Percentiles rank a stretch among this genome's conserved stretches.
Conservation (phyloP, 1,140 invertebrate species). For the Leptinotarsa defecta region DNA sequence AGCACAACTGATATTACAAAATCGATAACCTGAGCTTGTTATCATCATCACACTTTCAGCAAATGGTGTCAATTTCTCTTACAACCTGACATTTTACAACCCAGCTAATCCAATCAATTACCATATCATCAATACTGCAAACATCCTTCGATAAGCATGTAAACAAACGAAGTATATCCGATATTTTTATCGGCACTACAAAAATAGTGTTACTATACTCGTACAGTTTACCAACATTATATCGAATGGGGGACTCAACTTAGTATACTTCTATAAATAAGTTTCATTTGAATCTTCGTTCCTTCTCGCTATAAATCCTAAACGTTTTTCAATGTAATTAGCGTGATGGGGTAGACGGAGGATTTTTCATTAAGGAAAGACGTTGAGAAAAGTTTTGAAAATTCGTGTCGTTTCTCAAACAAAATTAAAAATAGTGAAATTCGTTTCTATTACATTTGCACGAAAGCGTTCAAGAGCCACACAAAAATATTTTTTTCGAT, state of each 20-base stretch:
- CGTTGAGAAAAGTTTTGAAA: no score
- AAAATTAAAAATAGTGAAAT: no score
- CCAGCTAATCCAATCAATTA: conserved; percentile 6
- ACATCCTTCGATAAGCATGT: background rate
- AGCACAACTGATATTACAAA: no score
- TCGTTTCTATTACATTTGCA: no score
- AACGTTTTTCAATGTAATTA: background rate
- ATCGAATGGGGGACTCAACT: background rate
- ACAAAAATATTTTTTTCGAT: no score
- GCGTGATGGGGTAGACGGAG: background rate
- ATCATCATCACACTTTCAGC: background rate
- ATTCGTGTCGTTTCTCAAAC: no score
- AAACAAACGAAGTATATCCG: background rate
- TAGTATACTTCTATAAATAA: background rate
- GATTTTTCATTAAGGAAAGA: no score
- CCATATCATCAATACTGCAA: conserved; percentile 2
- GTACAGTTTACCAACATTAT: background rate
- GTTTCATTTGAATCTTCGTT: background rate
- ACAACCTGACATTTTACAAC: conserved; percentile 2
- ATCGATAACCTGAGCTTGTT: background rate
- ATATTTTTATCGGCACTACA: conserved; percentile 8
- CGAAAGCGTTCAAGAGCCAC: no score
- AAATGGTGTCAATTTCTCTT: background rate
- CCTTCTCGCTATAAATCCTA: background rate
- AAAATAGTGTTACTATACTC: background rate